Percentiles rank a stretch among this genome's conserved stretches.
phyloP scores from a whole-genome alignment of 2,113 vertebrate species.

The Lasiurus borealis region DNA sequence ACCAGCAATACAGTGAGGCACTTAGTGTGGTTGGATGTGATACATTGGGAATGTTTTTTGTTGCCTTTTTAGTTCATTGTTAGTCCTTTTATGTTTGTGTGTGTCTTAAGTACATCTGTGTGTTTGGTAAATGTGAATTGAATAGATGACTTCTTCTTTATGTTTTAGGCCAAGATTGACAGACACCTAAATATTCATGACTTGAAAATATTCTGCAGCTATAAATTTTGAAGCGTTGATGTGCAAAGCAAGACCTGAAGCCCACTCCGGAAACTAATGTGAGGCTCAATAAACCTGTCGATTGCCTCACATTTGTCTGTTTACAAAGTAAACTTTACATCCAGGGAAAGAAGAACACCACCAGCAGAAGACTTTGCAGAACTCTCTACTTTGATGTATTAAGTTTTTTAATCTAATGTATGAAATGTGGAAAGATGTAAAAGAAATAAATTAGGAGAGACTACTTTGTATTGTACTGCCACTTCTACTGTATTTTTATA shows the following conservation, averaged over 20 bases:
- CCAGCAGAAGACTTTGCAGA: slow-evolving; percentile 89
- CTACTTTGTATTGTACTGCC: slow-evolving; percentile 91
- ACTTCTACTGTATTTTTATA: slow-evolving; percentile 92
- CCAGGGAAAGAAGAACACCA: slow-evolving; percentile 89
- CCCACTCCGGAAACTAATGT: slow-evolving; percentile 88
- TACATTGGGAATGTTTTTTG: slow-evolving; percentile 46
- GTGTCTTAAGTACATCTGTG: slow-evolving; percentile 46
- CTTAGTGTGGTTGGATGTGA: slow-evolving; percentile 37
- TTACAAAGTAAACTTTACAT: slow-evolving; percentile 90
- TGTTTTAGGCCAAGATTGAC: slow-evolving; percentile 93
- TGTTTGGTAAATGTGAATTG: slow-evolving; percentile 83
- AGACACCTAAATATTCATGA: slow-evolving; percentile 90
- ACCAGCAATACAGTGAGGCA: background rate
- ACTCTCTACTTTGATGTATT: slow-evolving; percentile 83
- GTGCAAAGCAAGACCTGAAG: slow-evolving; percentile 89
- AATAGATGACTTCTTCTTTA: slow-evolving; percentile 91
- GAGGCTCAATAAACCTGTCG: slow-evolving; percentile 87
- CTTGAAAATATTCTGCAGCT: slow-evolving; percentile 91
- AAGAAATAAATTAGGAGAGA: slow-evolving; percentile 87
- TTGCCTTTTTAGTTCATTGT: slow-evolving; percentile 46
- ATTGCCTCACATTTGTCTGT: slow-evolving; percentile 89
- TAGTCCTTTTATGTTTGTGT: slow-evolving; percentile 57
- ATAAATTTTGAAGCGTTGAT: slow-evolving; percentile 90
- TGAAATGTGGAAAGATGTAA: slow-evolving; percentile 89
- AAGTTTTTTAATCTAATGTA: slow-evolving; percentile 87